Conservation (phyloP, 2,888 invertebrate species). For the Diplazon laetatorius region DNA sequence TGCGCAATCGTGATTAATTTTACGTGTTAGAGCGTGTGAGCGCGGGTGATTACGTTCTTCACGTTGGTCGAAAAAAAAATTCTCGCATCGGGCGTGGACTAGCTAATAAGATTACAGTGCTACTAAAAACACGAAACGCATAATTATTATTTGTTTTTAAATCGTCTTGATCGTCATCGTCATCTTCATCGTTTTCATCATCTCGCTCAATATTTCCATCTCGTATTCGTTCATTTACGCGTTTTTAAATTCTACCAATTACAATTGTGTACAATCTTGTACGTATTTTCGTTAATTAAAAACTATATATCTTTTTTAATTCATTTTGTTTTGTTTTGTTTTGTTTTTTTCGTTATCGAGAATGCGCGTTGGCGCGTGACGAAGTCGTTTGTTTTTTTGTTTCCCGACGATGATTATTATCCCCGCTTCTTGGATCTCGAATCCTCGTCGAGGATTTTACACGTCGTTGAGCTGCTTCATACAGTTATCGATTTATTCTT, state of each 20-base stretch:
- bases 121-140: slow-evolving; percentile 73
- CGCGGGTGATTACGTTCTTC: background rate
- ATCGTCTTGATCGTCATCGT: background rate
- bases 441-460: slow-evolving; percentile 2
- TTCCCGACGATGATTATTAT: slow-evolving; percentile 26
- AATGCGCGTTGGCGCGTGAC: slow-evolving; percentile 12
- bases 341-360: too few relatives aligned
- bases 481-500: slow-evolving; percentile 63
- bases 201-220: too few relatives aligned
- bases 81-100: slow-evolving; percentile 76
- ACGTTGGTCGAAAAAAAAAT: slow-evolving; percentile 47
- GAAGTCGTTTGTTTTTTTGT: background rate
- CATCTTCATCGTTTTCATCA: too few relatives aligned
- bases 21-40: slow-evolving; percentile 7
- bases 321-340: too few relatives aligned
- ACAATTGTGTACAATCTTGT: slow-evolving; percentile 73
- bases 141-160: slow-evolving; percentile 24
- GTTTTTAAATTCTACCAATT: slow-evolving; percentile 70
- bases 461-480: slow-evolving; percentile 69
- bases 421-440: slow-evolving; percentile 4
- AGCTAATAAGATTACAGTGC: slow-evolving; percentile 75
- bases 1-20: slow-evolving; percentile 20
- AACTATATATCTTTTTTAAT: too few relatives aligned
- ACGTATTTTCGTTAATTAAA: slow-evolving; percentile 64
- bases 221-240: too few relatives aligned